Evolutionary conservation across 2,888 invertebrate genomes (phyloP).

Genomic region (Eueremaeus valkanovi): DNA sequence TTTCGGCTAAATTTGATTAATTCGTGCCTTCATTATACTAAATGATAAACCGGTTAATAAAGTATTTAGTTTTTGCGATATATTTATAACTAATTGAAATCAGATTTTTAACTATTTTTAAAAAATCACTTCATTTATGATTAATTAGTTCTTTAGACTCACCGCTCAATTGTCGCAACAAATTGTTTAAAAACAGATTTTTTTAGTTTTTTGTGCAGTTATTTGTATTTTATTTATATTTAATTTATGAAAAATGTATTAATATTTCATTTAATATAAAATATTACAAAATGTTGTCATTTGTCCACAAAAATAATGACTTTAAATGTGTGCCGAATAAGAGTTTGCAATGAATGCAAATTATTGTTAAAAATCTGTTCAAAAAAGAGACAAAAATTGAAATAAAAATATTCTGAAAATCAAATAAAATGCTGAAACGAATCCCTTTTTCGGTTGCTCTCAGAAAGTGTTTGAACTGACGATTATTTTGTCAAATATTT

Average conservation of each 20-base stretch:
- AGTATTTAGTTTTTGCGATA: conserved; percentile 1
- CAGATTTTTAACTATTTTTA: neutral
- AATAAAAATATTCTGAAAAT: too few species aligned
- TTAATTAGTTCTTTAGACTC: conserved; percentile 16
- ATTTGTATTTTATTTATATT: neutral
- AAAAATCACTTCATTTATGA: neutral
- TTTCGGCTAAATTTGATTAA: neutral
- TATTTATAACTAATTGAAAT: neutral
- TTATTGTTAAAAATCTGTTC: conserved; percentile 65
- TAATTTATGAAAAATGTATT: neutral
- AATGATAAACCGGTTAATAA: conserved; percentile 5
- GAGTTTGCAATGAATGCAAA: conserved; percentile 57
- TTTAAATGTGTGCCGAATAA: conserved; percentile 42
- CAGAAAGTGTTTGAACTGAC: too few species aligned
- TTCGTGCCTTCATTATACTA: conserved; percentile 18
- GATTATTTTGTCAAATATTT: too few species aligned
- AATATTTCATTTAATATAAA: too few species aligned
- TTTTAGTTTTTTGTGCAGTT: neutral
- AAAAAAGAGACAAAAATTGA: conserved; percentile 66
- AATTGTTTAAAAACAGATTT: neutral
- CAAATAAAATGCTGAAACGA: too few species aligned
- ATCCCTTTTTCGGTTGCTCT: too few species aligned
- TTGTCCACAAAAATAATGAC: neutral
- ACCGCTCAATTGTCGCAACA: conserved; percentile 27
- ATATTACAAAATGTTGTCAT: conserved; percentile 7